Percentiles rank a stretch among this genome's conserved stretches.
These are phyloP conservation scores for Propithecus coquereli DNA, from an alignment of 2,113 vertebrate genomes.

Conservation along the genomic window DNA sequence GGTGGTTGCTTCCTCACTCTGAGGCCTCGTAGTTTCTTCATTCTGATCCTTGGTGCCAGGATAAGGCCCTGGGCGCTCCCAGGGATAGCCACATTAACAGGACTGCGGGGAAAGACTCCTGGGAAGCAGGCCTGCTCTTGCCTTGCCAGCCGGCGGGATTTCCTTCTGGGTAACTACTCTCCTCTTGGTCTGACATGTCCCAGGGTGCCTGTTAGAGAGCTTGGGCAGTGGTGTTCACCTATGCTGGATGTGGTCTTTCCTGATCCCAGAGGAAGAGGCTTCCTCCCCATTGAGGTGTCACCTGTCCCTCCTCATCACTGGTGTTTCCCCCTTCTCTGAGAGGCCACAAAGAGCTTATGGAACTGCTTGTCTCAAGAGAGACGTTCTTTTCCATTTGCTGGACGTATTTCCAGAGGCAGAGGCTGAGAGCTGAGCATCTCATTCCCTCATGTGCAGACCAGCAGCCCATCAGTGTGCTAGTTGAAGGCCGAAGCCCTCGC, in stretches of 20 bases:
- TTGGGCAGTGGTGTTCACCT: no score
- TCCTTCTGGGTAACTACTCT: neutral
- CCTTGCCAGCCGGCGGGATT: neutral
- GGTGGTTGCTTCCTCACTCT: neutral
- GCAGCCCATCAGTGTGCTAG: neutral
- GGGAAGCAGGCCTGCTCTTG: neutral
- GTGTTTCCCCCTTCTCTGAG: neutral
- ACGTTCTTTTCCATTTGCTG: neutral
- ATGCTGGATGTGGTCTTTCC: neutral
- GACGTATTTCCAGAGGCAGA: constrained; percentile 35
- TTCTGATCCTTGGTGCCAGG: neutral
- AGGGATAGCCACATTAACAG: neutral
- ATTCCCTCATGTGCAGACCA: neutral
- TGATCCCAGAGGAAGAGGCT: neutral
- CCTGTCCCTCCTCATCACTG: neutral
- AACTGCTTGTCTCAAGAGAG: neutral
- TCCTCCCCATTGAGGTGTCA: neutral
- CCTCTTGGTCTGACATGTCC: neutral
- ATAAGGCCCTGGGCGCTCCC: neutral
- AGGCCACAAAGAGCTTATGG: neutral
- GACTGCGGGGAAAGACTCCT: fast-evolving
- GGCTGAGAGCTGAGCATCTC: neutral
- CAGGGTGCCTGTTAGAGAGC: neutral
- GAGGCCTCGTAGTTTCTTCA: neutral
- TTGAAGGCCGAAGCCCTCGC: neutral